Conservation (phyloP, 2,113 vertebrate genomes). For the Orthonyx spaldingii region DNA sequence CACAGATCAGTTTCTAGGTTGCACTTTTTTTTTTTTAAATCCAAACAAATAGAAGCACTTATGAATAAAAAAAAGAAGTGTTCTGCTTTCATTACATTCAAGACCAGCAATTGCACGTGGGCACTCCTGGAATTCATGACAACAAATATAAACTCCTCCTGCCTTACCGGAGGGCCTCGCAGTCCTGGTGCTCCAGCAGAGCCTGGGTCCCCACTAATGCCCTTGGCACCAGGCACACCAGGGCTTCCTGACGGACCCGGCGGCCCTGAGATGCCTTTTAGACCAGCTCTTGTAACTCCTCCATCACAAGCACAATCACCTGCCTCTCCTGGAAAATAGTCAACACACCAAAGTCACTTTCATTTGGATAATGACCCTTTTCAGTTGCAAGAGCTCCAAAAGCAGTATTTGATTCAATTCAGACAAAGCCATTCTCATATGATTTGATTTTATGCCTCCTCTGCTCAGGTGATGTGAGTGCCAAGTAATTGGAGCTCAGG, state of each 20-base stretch:
- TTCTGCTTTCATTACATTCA: not conserved
- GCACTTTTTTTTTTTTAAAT: not conserved
- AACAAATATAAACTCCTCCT: not conserved
- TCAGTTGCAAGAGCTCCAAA: not conserved
- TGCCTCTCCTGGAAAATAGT: constrained; percentile 74
- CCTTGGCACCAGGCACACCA: constrained; percentile 75
- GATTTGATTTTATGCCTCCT: not conserved
- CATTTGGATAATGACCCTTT: not conserved
- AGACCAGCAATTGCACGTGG: not conserved
- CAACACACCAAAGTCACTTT: not conserved
- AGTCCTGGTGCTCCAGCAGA: constrained; percentile 73
- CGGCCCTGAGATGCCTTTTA: constrained; percentile 71
- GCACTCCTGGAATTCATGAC: not conserved
- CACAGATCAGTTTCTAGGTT: not conserved
- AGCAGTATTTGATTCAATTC: not conserved
- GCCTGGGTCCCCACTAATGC: constrained; percentile 79
- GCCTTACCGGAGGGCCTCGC: constrained; percentile 71
- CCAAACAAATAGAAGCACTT: not conserved
- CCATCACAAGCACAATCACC: constrained; percentile 86
- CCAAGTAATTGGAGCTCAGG: not conserved
- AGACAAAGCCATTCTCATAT: not conserved
- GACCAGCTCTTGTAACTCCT: constrained; percentile 60
- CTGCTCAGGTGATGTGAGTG: not conserved
- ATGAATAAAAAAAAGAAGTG: not conserved
- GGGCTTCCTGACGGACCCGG: constrained; percentile 65